Conservation (phyloP, 1,140 invertebrate genomes). For the Condylostylus longicornis region DNA sequence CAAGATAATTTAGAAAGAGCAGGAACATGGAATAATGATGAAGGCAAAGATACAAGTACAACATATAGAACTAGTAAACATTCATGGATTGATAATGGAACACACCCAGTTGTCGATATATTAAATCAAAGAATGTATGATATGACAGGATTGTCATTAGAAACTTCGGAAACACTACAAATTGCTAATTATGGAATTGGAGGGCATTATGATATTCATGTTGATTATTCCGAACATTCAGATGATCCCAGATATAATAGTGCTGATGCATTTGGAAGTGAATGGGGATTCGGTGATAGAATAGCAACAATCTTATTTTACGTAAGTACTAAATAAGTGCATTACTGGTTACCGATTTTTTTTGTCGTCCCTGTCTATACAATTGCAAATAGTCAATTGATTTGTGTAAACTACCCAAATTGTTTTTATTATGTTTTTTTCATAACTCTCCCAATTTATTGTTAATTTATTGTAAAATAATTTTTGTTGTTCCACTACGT, state of each 20-base stretch:
- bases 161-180: constrained; percentile 81
- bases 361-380: too few relatives aligned
- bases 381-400: too few relatives aligned
- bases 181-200: constrained; percentile 94
- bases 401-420: constrained; percentile 25
- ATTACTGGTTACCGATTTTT: too few relatives aligned
- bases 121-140: constrained; percentile 54
- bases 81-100: constrained; percentile 73
- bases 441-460: constrained; percentile 4
- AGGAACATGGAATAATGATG: constrained; percentile 84
- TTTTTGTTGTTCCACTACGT: constrained; percentile 11
- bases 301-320: constrained; percentile 85
- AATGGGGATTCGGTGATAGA: too few relatives aligned
- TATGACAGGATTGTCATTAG: constrained; percentile 64
- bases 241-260: too few relatives aligned
- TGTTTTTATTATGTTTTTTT: background rate
- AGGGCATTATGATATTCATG: constrained; percentile 96
- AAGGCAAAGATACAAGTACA: constrained; percentile 75
- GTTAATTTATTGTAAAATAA: too few relatives aligned
- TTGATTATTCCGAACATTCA: constrained; percentile 63
- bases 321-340: too few relatives aligned
- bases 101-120: constrained; percentile 53
- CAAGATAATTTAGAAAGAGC: constrained; percentile 75
- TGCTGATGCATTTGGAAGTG: too few relatives aligned
- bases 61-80: constrained; percentile 92